Base-by-base conservation (phyloP, 2,797 vertebrate species). In the Chelonia mydas region DNA sequence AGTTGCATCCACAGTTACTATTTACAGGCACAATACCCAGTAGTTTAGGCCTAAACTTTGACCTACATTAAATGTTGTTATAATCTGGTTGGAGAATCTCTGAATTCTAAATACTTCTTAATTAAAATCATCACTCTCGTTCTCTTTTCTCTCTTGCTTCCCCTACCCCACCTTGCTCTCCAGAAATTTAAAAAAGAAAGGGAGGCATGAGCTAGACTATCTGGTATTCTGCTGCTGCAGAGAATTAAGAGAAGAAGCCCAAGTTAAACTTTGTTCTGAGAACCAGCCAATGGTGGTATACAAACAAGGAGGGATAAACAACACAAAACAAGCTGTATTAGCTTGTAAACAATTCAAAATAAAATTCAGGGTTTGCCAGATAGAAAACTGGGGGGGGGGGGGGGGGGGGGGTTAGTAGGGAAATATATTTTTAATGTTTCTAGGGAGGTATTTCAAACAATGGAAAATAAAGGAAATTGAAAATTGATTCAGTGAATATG, bases 201-300 rank as follows among this genome's bases (percentile, higher is more conserved):
- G 0, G 47, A 74, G 6, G 23, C 25, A n/a, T 80, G 77, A 95
- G 33, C 86, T 54, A 94, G 91, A 94, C 90, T 21, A 90, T 37
- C 31, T 77, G 80, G 65, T 49, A 61, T 65, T 87, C 79, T 88
- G 72, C 89, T 96, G 89, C 59, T 79, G 94, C 53, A 89, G 89
- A 55, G 10, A 96, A 87, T 92, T 53, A 83, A 91, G 92, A 95
- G 88, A 47, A 83, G n/a, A 11, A 91, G 91, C 17, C 78, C 57
- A 47, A n/a, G 84, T 57, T 86, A n/a, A 37, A 47, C 41, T 47
- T 23, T 74, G 13, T 45, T 45, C 25, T 47, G 41, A 28, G 41
- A 76, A 13, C 41, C 41, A 47, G 5, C 72, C 25, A 27, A 76
- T 76, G 72, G 3, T 76, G 72, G 23, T 25, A 12, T 7, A 45